Percentiles rank a stretch among this genome's conserved stretches.
These are phyloP conservation scores for Helicorthomorpha holstii DNA, from an alignment of 1,140 invertebrate species.

Conservation along the genomic window DNA sequence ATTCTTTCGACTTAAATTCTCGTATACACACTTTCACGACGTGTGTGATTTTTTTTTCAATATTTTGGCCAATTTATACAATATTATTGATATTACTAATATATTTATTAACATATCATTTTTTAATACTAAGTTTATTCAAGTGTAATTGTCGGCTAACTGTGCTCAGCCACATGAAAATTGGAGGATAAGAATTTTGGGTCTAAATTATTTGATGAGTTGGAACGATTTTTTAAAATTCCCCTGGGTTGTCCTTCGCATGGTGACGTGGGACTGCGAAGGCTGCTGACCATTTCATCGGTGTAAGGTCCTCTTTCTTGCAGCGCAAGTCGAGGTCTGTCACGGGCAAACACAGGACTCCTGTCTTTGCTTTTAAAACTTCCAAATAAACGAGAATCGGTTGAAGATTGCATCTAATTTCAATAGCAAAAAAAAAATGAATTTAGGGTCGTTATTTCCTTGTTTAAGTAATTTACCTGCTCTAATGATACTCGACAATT, in stretches of 20 bases:
- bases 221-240: neutral
- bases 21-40: too few relatives aligned
- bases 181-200: too few relatives aligned
- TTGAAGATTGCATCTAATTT: neutral
- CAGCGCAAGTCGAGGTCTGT: neutral
- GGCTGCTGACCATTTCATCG: neutral
- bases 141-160: too few relatives aligned
- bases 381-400: neutral
- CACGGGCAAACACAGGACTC: neutral
- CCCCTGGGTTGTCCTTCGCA: neutral
- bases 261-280: neutral
- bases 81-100: too few relatives aligned
- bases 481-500: slow-evolving; percentile 21
- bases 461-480: slow-evolving; percentile 18
- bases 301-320: neutral
- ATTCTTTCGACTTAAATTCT: too few relatives aligned
- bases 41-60: too few relatives aligned
- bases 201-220: neutral
- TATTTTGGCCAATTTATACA: too few relatives aligned
- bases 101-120: too few relatives aligned
- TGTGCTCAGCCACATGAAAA: too few relatives aligned
- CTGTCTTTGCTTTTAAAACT: neutral
- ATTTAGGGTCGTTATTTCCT: neutral
- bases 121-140: too few relatives aligned
- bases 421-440: neutral